phyloP scores from a whole-genome alignment of 2,888 invertebrate genomes.

The Drosophila leonis region DNA sequence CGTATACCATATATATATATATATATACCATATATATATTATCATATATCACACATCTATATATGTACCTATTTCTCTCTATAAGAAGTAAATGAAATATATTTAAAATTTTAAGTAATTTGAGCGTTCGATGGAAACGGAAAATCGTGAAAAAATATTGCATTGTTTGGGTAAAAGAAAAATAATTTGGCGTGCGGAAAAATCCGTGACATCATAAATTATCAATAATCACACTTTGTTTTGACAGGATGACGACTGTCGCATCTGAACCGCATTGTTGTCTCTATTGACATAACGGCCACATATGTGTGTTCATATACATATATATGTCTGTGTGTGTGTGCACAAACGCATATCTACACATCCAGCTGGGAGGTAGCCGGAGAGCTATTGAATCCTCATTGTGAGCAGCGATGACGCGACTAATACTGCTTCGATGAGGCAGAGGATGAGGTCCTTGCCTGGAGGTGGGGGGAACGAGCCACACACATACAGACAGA shows the following conservation, averaged over 20 bases:
- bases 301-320: slow-evolving; percentile 17
- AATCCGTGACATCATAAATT: slow-evolving; percentile 85
- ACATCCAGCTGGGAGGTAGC: slow-evolving; percentile 44
- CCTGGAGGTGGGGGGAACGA: slow-evolving; percentile 23
- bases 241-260: slow-evolving; percentile 84
- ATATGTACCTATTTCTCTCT: not conserved
- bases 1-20: too few relatives aligned
- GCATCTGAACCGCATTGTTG: slow-evolving; percentile 78
- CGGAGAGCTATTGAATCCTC: slow-evolving; percentile 66
- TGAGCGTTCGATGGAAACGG: slow-evolving; percentile 8
- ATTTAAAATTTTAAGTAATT: slow-evolving; percentile 25
- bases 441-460: slow-evolving; percentile 35
- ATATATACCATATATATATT: too few relatives aligned
- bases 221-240: slow-evolving; percentile 85
- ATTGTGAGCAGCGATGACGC: slow-evolving; percentile 80
- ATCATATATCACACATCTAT: not conserved
- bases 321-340: not conserved
- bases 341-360: slow-evolving; percentile 9
- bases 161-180: slow-evolving; percentile 37
- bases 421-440: slow-evolving; percentile 65
- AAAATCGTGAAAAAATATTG: slow-evolving; percentile 41
- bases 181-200: slow-evolving; percentile 70
- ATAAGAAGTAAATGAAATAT: slow-evolving; percentile 5
- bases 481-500: slow-evolving; percentile 23
- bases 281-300: slow-evolving; percentile 63